phyloP scores from a whole-genome alignment of 23 tunicate genomes.

The Ascidia mentula region DNA sequence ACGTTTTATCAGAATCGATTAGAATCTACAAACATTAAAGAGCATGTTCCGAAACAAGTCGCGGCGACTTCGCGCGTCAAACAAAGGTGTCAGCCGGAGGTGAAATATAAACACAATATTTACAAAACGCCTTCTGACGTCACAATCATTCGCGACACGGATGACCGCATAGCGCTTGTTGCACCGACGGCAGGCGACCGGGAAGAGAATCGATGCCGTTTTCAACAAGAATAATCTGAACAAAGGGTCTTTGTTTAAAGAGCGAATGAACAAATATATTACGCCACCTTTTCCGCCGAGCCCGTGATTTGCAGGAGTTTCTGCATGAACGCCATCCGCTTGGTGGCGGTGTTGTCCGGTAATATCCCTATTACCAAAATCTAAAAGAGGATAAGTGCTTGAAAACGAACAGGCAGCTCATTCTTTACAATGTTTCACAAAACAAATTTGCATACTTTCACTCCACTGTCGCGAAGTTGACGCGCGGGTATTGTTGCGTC shows the following conservation, averaged over 20 bases:
- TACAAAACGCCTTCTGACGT: background rate
- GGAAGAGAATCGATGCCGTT: background rate
- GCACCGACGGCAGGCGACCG: background rate
- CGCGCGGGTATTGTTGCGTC: slow-evolving; percentile 10
- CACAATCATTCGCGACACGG: background rate
- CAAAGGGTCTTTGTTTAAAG: background rate
- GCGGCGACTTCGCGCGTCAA: background rate
- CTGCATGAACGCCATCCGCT: background rate
- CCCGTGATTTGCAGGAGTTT: background rate
- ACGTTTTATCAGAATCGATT: no score
- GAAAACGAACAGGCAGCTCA: background rate
- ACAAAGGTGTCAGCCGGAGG: background rate
- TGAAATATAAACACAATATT: background rate
- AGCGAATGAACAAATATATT: background rate
- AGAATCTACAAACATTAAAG: no score
- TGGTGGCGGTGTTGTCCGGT: background rate
- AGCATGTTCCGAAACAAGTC: no score
- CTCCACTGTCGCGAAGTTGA: background rate
- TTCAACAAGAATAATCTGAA: background rate
- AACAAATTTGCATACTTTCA: background rate
- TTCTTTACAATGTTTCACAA: background rate
- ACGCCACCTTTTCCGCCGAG: background rate
- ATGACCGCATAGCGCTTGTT: background rate
- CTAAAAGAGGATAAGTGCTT: background rate
- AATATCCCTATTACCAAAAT: background rate